Evolutionary conservation across 1,140 invertebrate genomes (phyloP), one percentile per base, ranked within the genome.

Genomic region (Probaryconus sp.): DNA sequence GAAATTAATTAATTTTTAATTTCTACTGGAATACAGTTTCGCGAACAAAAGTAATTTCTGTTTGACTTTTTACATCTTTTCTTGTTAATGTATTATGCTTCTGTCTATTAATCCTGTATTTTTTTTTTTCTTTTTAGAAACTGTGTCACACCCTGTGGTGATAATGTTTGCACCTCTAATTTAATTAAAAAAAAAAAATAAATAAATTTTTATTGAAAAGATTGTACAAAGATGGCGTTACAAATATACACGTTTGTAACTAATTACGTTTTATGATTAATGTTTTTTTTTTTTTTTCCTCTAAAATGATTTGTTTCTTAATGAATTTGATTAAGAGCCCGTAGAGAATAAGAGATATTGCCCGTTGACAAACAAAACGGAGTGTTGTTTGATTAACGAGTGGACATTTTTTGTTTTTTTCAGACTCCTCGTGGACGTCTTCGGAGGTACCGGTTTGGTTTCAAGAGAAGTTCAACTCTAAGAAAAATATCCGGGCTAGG

Each of bases 381-480:
- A n/a, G n/a, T n/a, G n/a, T n/a, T n/a, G n/a, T 42, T 53, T 10
- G 2, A 74, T 64, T 76, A 77, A 74, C 55, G n/a, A 35, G 17
- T 53, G 28, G 14, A 17, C 6, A 20, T 58, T 73, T 70, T 50
- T 67, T 37, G 16, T 1, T 56, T 79, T 84, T 84, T 85, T 48
- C 82, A 84, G 83, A 60, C 1, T 71, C 78, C 4, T 65, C 81
- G 38, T 70, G 81, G 55, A 73, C 76, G 28, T 47, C 72, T 51
- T 9, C n/a, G n/a, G 51, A 35, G 6, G n/a, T 55, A 13, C 70
- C 77, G 16, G 70, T 77, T 1, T 81, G 81, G 79, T 20, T 77
- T 21, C 77, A 82, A 20, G 81, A 79, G 2, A 79, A 78, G 26
- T 77, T 47, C 35, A 28, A 33, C 35, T 6, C 50, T 5, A 73